A percentile compares a stretch with the other conserved stretches of the same genome.
Conservation (phyloP, 2,113 vertebrate genomes). For the pig (Sus scrofa) region DNA sequence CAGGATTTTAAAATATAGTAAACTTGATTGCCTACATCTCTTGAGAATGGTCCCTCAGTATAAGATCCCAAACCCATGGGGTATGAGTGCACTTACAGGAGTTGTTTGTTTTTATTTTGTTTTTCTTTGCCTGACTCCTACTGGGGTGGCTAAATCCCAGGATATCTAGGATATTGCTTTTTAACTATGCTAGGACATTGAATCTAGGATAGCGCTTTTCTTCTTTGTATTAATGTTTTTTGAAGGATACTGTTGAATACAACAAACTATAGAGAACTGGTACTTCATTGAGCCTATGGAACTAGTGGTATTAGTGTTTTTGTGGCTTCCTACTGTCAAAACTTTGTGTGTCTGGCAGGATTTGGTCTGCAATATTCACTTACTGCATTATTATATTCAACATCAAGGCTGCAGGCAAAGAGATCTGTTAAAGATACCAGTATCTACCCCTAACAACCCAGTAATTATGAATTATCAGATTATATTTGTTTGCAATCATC, state of each 20-base stretch:
- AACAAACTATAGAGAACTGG: neutral
- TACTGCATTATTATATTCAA: neutral
- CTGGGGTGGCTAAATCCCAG: neutral
- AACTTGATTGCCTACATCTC: neutral
- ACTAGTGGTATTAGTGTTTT: neutral
- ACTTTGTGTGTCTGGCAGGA: neutral
- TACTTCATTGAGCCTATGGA: neutral
- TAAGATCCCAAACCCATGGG: neutral
- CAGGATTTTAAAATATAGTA: neutral
- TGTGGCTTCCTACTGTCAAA: neutral
- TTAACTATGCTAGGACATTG: neutral
- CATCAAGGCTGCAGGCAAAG: neutral
- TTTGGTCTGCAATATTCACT: neutral
- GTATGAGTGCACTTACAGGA: neutral
- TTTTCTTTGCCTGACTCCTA: neutral
- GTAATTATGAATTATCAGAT: neutral
- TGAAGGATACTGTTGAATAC: neutral
- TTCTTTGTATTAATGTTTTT: neutral
- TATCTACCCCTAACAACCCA: neutral
- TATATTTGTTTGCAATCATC: neutral
- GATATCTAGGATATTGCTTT: neutral
- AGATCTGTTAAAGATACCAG: neutral
- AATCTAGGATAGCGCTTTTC: neutral
- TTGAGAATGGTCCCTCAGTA: neutral
- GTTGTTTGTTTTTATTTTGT: neutral